These are phyloP conservation scores for Thalassophryne amazonica DNA, from an alignment of 2,797 vertebrate species.

Conservation along the genomic window DNA sequence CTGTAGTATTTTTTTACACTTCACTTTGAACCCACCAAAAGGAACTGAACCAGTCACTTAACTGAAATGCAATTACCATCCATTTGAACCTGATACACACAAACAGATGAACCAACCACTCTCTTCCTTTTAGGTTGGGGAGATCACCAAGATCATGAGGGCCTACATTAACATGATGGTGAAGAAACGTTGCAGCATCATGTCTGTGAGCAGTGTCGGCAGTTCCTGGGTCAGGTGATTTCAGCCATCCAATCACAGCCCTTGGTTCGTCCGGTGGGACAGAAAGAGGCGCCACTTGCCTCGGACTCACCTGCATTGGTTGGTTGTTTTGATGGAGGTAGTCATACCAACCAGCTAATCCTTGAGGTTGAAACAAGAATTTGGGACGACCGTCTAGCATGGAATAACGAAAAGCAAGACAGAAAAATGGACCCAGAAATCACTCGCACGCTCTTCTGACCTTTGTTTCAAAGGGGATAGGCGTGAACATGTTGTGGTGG, in stretches of 20 bases:
- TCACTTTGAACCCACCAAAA: too few relatives aligned
- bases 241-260: slow-evolving; percentile 32
- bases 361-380: slow-evolving; percentile 12
- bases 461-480: slow-evolving; percentile 31
- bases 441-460: slow-evolving; percentile 35
- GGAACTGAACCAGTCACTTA: neutral
- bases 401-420: neutral
- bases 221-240: slow-evolving; percentile 89
- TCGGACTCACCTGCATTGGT: slow-evolving; percentile 1
- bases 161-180: slow-evolving; percentile 96
- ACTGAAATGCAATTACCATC: neutral
- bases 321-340: slow-evolving; percentile 32
- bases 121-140: slow-evolving; percentile 79
- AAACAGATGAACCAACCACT: neutral
- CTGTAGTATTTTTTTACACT: too few relatives aligned
- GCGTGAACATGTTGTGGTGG: slow-evolving; percentile 1
- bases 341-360: slow-evolving; percentile 32
- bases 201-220: slow-evolving; percentile 82
- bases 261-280: slow-evolving; percentile 21
- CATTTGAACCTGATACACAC: neutral
- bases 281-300: slow-evolving; percentile 20
- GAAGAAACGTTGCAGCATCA: slow-evolving; percentile 92
- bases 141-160: slow-evolving; percentile 95
- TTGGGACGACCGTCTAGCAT: slow-evolving; percentile 2
- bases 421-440: slow-evolving; percentile 27